Percentiles rank a stretch among this genome's conserved stretches.
These are phyloP conservation scores for Clinocottus analis DNA, from an alignment of 2,113 vertebrate species.

Conservation along the genomic window DNA sequence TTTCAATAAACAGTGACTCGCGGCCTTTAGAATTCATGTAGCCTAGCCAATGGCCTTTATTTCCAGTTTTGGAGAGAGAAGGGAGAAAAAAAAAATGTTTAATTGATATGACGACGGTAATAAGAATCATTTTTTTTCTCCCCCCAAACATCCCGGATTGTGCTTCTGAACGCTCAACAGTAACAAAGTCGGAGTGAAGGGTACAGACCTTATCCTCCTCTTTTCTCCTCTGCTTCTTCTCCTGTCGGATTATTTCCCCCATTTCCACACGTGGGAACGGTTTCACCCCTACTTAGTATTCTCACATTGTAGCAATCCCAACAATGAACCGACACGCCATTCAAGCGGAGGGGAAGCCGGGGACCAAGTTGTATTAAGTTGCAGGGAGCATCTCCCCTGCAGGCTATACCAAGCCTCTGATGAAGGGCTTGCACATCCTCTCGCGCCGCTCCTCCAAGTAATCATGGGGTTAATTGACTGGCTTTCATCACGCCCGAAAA, in stretches of 20 bases:
- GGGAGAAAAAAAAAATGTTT: not conserved
- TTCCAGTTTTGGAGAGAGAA: not conserved
- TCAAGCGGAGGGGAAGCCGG: constrained; percentile 69
- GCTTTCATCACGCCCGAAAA: constrained; percentile 35
- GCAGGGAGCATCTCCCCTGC: constrained; percentile 64
- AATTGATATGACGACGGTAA: constrained; percentile 32
- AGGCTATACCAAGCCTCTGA: constrained; percentile 43
- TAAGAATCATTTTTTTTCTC: not conserved
- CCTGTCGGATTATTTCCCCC: constrained; percentile 67
- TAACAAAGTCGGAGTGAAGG: constrained; percentile 56
- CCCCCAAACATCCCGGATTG: constrained; percentile 2
- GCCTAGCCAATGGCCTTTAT: constrained; percentile 12
- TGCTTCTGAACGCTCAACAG: constrained; percentile 29
- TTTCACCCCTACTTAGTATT: constrained; percentile 80
- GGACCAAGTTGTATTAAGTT: constrained; percentile 72
- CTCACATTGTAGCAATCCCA: constrained; percentile 75
- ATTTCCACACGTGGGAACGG: constrained; percentile 81
- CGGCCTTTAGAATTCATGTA: constrained; percentile 7
- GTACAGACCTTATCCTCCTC: constrained; percentile 61
- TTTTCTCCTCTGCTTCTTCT: constrained; percentile 61
- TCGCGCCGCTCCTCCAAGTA: constrained; percentile 34
- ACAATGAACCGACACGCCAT: constrained; percentile 80
- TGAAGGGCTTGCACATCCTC: constrained; percentile 42
- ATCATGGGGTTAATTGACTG: constrained; percentile 48
- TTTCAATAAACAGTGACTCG: constrained; percentile 1